Percentiles rank a stretch among this genome's conserved stretches.
Conservation (phyloP, 2,888 invertebrate genomes). For the Reticulitermes lucifugus region DNA sequence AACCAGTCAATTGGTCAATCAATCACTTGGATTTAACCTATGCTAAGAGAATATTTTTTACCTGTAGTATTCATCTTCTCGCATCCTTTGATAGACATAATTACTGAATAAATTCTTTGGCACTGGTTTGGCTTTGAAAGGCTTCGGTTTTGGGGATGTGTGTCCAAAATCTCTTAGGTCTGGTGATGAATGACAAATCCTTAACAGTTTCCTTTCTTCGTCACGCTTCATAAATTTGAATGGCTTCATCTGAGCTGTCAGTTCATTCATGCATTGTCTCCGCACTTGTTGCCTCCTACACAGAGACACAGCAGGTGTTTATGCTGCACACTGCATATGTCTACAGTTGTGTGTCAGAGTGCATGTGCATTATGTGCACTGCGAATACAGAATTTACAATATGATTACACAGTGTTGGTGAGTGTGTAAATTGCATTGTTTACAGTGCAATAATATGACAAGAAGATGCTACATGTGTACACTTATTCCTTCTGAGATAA, state of each 20-base stretch:
- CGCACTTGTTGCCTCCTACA: constrained; percentile 67
- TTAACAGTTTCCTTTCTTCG: constrained; percentile 64
- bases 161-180: constrained; percentile 57
- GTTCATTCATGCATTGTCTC: constrained; percentile 71
- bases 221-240: constrained; percentile 73
- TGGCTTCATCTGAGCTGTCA: constrained; percentile 74
- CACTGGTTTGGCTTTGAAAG: constrained; percentile 75
- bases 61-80: constrained; percentile 80
- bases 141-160: constrained; percentile 35
- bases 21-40: neutral
- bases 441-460: no score
- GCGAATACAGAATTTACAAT: no score
- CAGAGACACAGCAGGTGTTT: neutral
- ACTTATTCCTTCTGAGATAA: no score
- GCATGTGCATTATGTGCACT: no score
- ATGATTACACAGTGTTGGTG: no score
- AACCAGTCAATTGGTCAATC: neutral
- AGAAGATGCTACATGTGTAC: no score
- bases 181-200: constrained; percentile 60
- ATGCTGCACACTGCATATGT: neutral
- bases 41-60: constrained; percentile 57
- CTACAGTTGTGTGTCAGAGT: no score
- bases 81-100: constrained; percentile 76
- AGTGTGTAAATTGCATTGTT: no score
- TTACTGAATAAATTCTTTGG: constrained; percentile 78